These are phyloP conservation scores for Caracal caracal DNA, from an alignment of 2,113 vertebrate genomes.

Conservation along the genomic window DNA sequence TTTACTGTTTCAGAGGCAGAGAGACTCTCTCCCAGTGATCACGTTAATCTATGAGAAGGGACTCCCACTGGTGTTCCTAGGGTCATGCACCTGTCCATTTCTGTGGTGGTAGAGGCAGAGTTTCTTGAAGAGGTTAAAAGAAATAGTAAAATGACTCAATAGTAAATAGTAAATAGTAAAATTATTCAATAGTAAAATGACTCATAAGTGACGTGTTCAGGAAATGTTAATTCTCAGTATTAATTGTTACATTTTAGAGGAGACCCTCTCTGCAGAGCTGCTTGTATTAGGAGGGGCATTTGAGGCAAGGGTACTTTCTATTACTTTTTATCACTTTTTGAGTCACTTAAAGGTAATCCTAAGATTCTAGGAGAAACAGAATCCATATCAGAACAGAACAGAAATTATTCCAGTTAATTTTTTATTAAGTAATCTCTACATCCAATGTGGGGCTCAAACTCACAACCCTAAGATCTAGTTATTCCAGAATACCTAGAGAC, in stretches of 20 bases:
- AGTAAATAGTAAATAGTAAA: no score
- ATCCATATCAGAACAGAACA: neutral
- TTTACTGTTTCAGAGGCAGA: neutral
- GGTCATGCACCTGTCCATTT: neutral
- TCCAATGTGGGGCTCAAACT: neutral
- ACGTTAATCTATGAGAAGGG: neutral
- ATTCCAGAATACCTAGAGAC: neutral
- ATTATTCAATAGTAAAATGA: neutral
- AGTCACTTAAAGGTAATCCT: neutral
- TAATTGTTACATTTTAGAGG: neutral
- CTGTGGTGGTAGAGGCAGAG: neutral
- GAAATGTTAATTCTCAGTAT: neutral
- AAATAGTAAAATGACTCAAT: neutral
- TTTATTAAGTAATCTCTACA: neutral
- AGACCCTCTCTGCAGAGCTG: neutral
- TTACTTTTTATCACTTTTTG: neutral
- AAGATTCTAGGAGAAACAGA: neutral
- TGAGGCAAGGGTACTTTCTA: neutral
- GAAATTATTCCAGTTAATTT: neutral
- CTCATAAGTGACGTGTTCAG: neutral
- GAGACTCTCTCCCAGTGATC: neutral
- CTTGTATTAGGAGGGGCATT: neutral
- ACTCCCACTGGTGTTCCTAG: neutral
- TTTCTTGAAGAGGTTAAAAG: neutral
- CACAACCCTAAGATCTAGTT: neutral